Base-by-base conservation (phyloP, 2,797 vertebrate species). In the Phyllotis vaccarum region DNA sequence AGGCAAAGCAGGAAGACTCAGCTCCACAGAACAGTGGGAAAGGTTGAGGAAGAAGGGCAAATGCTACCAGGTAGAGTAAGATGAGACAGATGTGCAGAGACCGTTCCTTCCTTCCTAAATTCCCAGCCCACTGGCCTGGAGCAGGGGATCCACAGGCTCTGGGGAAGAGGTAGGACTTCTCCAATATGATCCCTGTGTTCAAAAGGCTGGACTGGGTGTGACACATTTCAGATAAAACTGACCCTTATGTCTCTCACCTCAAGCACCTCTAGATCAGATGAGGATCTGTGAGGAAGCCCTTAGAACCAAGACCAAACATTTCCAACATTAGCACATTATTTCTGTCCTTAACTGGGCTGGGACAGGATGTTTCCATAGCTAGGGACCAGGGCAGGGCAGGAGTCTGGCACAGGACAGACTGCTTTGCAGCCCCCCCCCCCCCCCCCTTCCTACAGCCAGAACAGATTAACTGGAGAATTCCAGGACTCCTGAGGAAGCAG, bases 281-380 rank as follows among this genome's bases (percentile, higher is more conserved):
- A 89, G 29, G 66, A 52, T 81, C 70, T 34, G 1, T 74, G 58
- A 81, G 22, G 27, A 90, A 37, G n/a, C 10, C 75, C 58, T 46
- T 60, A 87, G 54, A n/a, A 31, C 56, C 22, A 40, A 64, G 49
- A 66, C 31, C 95, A 94, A 80, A 89, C 86, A 91, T 64, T 85
- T 96, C 95, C 92, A 90, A 91, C 93, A 94, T 95, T 92, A 97
- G 83, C 86, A 52, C 34, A 89, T 94, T 95, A 97, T 97, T 96
- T 97, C 87, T 96, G 93, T 94, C 56, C 58, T 80, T 49, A 89
- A 74, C 91, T 66, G 9, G 89, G 49, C 66, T 40, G 72, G 86
- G 75, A 68, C 76, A 68, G 24, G 79, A 81, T 86, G 70, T 82
- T 93, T 95, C 72, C 92, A 76, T 72, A 89, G 66, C 58, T n/a